Evolutionary conservation across 2,888 invertebrate species (phyloP), one percentile per base, ranked within the genome.

Genomic region (Sminthurinus aureus): DNA sequence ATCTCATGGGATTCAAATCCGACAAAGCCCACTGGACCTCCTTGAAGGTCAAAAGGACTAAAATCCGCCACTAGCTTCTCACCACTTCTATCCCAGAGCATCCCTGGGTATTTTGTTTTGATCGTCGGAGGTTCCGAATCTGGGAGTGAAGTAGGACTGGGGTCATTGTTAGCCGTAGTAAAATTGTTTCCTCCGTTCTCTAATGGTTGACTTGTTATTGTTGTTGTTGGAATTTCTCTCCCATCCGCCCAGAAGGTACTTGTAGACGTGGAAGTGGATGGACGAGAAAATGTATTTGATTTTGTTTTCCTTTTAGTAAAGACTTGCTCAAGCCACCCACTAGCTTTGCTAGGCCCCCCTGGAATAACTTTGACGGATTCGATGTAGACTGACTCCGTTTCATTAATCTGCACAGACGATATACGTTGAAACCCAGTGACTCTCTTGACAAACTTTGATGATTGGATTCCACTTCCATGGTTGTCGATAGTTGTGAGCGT

Each of bases 1-100:
- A 20, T 81, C 74, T 84, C 84, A 66, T 84, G 82, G 0, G 38
- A 0, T 26, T 84, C 84, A 75, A 84, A 84, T 50, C 84, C 84
- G 50, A 82, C 38, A 51, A 79, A 82, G 15, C 69, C 66, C 11
- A 82, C 79, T 51, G 38, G 26, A 9, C 79, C 20, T 24, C 71
- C 24, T 12, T 26, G 9, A 11, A 26, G 9, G 20, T 12, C 20
- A 75, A 78, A 74, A 8, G 74, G 74, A 11, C 11, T 24, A 20
- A 74, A 74, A 26, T 74, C 38, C 9, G 26, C 12, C 9, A 74
- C 20, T 11, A 22, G 22, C 11, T 13, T 12, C 20, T 26, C 18
- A 12, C 74, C 74, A 15, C 26, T 74, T 26, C 20, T 22, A n/a
- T 74, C 74, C 22, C n/a, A 24, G 8, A 74, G 13, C 8, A 26